Conservation (phyloP, 2,113 vertebrate species). For the Hippopotamus amphibius region DNA sequence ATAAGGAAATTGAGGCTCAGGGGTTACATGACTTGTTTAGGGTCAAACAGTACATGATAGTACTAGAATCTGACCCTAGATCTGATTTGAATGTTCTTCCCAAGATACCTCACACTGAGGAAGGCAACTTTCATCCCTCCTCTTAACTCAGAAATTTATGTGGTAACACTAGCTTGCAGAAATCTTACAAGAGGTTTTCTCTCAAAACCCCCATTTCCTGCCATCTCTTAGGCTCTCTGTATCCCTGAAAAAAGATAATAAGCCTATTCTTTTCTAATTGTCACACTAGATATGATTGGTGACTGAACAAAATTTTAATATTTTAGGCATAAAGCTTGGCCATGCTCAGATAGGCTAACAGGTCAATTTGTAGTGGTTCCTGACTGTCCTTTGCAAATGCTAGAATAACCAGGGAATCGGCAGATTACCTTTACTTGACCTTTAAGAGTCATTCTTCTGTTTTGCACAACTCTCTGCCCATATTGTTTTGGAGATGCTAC, state of each 20-base stretch:
- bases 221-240: not conserved
- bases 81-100: constrained; percentile 19
- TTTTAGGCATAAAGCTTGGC: not conserved
- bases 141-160: not conserved
- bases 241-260: not conserved
- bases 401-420: not conserved
- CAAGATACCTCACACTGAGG: not conserved
- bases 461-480: not conserved
- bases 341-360: not conserved
- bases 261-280: not conserved
- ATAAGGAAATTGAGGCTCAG: not conserved
- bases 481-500: not conserved
- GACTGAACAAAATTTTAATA: not conserved
- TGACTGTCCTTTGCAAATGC: not conserved
- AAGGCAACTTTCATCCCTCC: not conserved
- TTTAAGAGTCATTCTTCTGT: not conserved
- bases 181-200: not conserved
- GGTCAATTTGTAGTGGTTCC: not conserved
- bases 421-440: not conserved
- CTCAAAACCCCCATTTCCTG: constrained; percentile 24
- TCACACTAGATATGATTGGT: constrained; percentile 4
- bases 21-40: not conserved
- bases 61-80: not conserved
- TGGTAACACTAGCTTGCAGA: not conserved
- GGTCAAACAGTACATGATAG: not conserved